Percentiles rank a stretch among this genome's conserved stretches.
Evolutionary conservation across 2,888 invertebrate genomes (phyloP).

Genomic region (Coleophora flavipennella): DNA sequence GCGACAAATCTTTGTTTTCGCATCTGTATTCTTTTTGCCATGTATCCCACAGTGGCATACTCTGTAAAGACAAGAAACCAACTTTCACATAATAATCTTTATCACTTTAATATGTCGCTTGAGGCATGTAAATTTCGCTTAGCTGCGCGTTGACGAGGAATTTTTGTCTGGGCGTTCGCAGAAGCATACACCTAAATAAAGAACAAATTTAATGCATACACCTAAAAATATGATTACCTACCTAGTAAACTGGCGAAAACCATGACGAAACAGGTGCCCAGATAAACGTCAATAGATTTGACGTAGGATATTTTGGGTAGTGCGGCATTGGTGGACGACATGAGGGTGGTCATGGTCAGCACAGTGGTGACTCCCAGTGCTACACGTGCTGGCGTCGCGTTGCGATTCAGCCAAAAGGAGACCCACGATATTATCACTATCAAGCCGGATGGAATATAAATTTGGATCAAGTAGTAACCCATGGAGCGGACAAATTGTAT

Average conservation of each 20-base stretch:
- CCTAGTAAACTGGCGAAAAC: constrained; percentile 97
- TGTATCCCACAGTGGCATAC: constrained; percentile 98
- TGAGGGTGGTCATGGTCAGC: constrained; percentile 97
- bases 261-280: constrained; percentile 99
- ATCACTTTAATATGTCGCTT: too few species aligned
- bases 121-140: too few species aligned
- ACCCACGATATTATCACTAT: constrained; percentile 98
- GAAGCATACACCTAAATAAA: too few species aligned
- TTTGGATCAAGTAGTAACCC: constrained; percentile 99
- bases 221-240: too few species aligned
- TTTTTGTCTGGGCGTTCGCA: too few species aligned
- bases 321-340: constrained; percentile 96
- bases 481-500: constrained; percentile 97
- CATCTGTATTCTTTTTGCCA: constrained; percentile 98
- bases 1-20: constrained; percentile 92
- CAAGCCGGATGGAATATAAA: constrained; percentile 97
- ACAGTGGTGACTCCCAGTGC: constrained; percentile 96
- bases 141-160: too few species aligned
- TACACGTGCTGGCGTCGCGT: constrained; percentile 94
- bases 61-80: constrained; percentile 75
- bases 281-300: constrained; percentile 97
- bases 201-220: too few species aligned
- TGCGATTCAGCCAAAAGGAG: constrained; percentile 96
- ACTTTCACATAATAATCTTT: too few species aligned
- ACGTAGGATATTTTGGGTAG: constrained; percentile 98